Percentiles rank a stretch among this genome's conserved stretches.
Conservation (phyloP, 2,113 vertebrate species). For the Cettia cetti region DNA sequence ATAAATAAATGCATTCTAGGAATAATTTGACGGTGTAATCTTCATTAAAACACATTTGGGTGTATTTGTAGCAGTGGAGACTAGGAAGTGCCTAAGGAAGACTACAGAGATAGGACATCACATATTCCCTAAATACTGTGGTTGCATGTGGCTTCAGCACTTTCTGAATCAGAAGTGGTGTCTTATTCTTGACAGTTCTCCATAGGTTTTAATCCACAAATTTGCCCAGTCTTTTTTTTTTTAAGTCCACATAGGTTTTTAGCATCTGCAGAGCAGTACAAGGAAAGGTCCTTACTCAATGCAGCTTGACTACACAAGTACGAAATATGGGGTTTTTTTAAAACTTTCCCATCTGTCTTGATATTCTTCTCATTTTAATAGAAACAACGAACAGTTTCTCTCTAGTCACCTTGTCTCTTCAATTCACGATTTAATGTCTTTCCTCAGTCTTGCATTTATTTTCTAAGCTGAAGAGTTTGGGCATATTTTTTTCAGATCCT, state of each 20-base stretch:
- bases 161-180: neutral
- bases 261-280: neutral
- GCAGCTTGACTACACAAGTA: neutral
- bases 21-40: neutral
- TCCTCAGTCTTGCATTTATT: neutral
- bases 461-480: neutral
- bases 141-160: neutral
- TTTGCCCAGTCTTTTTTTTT: neutral
- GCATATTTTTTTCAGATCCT: neutral
- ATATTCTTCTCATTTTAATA: neutral
- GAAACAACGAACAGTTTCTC: neutral
- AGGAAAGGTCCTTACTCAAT: neutral
- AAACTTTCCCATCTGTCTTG: neutral
- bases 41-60: neutral
- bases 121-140: neutral
- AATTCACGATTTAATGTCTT: neutral
- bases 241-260: neutral
- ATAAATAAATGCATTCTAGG: neutral
- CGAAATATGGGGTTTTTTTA: neutral
- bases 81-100: neutral
- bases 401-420: neutral
- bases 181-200: neutral
- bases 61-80: neutral
- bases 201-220: neutral
- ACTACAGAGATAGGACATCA: neutral